phyloP scores from a whole-genome alignment of 2,113 vertebrate species.

The Asarcornis scutulata region DNA sequence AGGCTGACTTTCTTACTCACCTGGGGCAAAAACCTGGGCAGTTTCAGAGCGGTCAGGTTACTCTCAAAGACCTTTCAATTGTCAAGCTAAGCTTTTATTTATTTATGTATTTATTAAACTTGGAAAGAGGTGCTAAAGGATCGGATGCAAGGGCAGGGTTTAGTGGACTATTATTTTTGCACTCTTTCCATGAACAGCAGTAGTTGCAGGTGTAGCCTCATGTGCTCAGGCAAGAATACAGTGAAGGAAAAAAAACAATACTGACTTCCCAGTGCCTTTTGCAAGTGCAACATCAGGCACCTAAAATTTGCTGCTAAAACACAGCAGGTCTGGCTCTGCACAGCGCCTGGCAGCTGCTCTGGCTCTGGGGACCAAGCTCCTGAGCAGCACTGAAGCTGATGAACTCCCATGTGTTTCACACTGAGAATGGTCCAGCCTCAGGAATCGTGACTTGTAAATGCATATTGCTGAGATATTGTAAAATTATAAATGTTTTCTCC shows the following conservation, averaged over 20 bases:
- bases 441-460: background rate
- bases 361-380: background rate
- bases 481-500: background rate
- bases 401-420: background rate
- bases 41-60: background rate
- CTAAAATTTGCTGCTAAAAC: background rate
- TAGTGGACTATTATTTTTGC: background rate
- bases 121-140: background rate
- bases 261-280: background rate
- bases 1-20: background rate
- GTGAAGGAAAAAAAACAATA: background rate
- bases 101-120: background rate
- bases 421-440: background rate
- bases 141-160: background rate
- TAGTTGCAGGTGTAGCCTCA: background rate
- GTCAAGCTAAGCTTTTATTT: background rate
- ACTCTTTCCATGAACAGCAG: background rate
- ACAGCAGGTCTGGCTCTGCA: background rate
- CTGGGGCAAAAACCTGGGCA: background rate
- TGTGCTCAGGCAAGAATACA: background rate
- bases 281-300: background rate
- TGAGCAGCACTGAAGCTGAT: background rate
- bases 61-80: background rate
- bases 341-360: fast-evolving
- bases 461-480: background rate